phyloP scores from a whole-genome alignment of 1,140 invertebrate genomes.

The Asobara japonica region DNA sequence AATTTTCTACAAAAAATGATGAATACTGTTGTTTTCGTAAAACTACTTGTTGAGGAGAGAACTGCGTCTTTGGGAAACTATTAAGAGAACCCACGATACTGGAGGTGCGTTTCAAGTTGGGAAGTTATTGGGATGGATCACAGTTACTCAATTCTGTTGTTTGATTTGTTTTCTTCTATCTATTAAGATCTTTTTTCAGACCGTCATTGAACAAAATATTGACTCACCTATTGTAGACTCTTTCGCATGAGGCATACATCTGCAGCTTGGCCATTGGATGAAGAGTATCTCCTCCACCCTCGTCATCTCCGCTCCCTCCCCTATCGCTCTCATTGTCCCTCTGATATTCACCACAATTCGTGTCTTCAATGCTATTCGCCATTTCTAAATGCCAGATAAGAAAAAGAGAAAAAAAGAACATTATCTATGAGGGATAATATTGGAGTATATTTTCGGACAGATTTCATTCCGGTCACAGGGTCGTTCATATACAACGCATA shows the following conservation, averaged over 20 bases:
- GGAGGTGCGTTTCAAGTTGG: too few species aligned
- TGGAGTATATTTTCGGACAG: not conserved
- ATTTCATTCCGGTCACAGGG: not conserved
- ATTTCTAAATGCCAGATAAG: constrained; percentile 7
- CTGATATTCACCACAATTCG: constrained; percentile 23
- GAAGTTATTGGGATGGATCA: too few species aligned
- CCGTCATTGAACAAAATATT: constrained; percentile 4
- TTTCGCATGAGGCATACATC: constrained; percentile 35
- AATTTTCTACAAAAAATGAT: too few species aligned
- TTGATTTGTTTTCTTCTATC: not conserved
- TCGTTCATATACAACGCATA: not conserved
- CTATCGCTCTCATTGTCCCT: constrained; percentile 51
- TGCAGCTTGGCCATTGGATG: constrained; percentile 42
- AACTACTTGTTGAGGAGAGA: too few species aligned
- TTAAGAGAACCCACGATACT: too few species aligned
- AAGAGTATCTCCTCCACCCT: constrained; percentile 44
- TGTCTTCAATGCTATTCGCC: constrained; percentile 18
- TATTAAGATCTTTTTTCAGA: not conserved
- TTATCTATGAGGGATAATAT: too few species aligned
- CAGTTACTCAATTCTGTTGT: too few species aligned
- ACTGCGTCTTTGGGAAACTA: too few species aligned
- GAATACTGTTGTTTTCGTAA: too few species aligned
- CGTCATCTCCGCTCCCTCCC: constrained; percentile 44
- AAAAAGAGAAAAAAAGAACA: constrained; percentile 1
- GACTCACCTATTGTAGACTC: constrained; percentile 53